phyloP scores from a whole-genome alignment of 2,797 vertebrate species.

The Ctenosaura bakeri region DNA sequence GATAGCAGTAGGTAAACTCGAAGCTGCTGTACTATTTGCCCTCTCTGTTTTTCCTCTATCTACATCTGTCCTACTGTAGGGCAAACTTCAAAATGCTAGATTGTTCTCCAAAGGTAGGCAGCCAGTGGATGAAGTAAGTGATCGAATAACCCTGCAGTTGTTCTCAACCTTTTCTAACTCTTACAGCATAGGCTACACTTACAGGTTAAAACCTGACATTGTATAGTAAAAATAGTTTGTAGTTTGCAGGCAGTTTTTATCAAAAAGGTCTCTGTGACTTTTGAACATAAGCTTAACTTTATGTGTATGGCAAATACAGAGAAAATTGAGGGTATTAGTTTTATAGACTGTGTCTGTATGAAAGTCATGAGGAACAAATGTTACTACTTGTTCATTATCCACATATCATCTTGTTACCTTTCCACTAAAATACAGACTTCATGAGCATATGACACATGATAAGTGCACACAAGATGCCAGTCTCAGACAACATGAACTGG shows the following conservation, averaged over 20 bases:
- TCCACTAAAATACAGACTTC: too few species aligned
- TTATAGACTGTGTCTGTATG: too few species aligned
- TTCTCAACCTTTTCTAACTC: neutral
- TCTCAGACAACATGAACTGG: neutral
- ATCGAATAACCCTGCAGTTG: too few species aligned
- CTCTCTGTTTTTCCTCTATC: neutral
- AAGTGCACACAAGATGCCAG: neutral
- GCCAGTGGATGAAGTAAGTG: neutral
- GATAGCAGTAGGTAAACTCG: too few species aligned
- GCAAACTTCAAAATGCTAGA: neutral
- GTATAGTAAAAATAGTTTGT: neutral
- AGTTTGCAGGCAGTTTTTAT: constrained; percentile 47
- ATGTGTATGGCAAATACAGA: too few species aligned
- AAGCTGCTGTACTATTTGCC: neutral
- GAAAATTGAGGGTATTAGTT: too few species aligned
- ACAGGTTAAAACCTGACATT: neutral
- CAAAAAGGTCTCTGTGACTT: constrained; percentile 58
- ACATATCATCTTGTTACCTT: too few species aligned
- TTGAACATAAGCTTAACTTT: too few species aligned
- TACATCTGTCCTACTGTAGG: neutral
- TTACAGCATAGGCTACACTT: neutral
- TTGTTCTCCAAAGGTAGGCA: neutral
- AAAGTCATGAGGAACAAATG: too few species aligned
- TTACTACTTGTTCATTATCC: too few species aligned
- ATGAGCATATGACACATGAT: neutral